phyloP scores from a whole-genome alignment of 1,140 invertebrate species.

The Drosophila quadrilineata region DNA sequence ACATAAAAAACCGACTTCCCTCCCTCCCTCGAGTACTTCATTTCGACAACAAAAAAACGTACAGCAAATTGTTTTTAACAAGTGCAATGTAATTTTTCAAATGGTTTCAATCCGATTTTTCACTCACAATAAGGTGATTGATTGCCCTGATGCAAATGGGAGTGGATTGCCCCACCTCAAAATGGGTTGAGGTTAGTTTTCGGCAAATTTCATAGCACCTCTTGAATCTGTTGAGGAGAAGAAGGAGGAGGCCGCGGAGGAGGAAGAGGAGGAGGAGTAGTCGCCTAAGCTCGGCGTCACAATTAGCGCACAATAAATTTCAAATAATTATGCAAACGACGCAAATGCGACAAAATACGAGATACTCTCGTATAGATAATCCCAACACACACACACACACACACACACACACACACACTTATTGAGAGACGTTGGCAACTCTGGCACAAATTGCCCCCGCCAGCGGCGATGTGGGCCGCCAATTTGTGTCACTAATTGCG shows the following conservation, averaged over 20 bases:
- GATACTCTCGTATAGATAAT: constrained; percentile 42
- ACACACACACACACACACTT: background rate
- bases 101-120: constrained; percentile 25
- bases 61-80: constrained; percentile 66
- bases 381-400: constrained; percentile 17
- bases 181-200: background rate
- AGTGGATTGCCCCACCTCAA: background rate
- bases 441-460: constrained; percentile 6
- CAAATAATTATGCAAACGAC: constrained; percentile 52
- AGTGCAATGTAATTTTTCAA: constrained; percentile 74
- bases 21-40: constrained; percentile 14
- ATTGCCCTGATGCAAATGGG: constrained; percentile 70
- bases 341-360: constrained; percentile 8
- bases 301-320: constrained; percentile 69
- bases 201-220: constrained; percentile 31
- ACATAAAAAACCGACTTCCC: constrained; percentile 17
- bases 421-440: no score
- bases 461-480: constrained; percentile 13
- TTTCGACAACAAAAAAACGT: constrained; percentile 17
- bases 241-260: no score
- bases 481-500: constrained; percentile 75
- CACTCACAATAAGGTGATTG: constrained; percentile 46
- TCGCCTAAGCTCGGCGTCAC: constrained; percentile 40
- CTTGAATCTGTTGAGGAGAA: constrained; percentile 32
- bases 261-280: no score